Base-by-base conservation (phyloP, 2,888 invertebrate species). In the Drosophila kuntzei region DNA sequence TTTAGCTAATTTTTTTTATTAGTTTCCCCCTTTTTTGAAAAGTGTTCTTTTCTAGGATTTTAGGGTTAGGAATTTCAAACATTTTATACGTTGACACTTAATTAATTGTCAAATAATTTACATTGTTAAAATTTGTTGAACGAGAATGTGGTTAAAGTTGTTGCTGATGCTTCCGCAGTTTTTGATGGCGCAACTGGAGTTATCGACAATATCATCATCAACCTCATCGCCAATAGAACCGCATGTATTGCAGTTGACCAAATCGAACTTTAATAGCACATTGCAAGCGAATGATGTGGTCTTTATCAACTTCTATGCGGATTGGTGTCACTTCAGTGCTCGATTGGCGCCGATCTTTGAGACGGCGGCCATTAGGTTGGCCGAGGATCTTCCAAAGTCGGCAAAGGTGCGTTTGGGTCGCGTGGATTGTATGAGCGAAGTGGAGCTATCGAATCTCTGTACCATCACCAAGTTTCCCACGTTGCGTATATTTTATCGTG, bases 221-320 rank as follows among this genome's bases (percentile, higher is more conserved):
- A 16, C 1, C 3, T n/a, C 20, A 8, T 0, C 12, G n/a, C 2
- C 5, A 6, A 9, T 29, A 11, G 43, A 18, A 1, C 5, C 64
- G 0, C 25, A 18, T 44, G 69, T 82, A 16, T 11, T 57, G 44
- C 67, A 83, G 37, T 44, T 82, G 2, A 66, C 39, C 1, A 12
- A 36, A 12, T 8, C 29, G 0, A 87, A 80, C 37, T 65, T 76
- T 9, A 76, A 68, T 12, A 37, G 12, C 9, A 78, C 59, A 1
- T 5, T 87, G 44, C n/a, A 39, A 1, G 12, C 60, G 0, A n/a
- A 76, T 32, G 79, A 78, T 25, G 60, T 87, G 55, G 67, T 87
- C 9, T 70, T 82, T 1, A 32, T 87, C 11, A 78, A 80, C 32
- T 82, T 87, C 51, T 83, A 80, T 64, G 84, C 84, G n/a, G 67